Conservation (phyloP, 2,113 vertebrate species). For the Oophaga pumilio region DNA sequence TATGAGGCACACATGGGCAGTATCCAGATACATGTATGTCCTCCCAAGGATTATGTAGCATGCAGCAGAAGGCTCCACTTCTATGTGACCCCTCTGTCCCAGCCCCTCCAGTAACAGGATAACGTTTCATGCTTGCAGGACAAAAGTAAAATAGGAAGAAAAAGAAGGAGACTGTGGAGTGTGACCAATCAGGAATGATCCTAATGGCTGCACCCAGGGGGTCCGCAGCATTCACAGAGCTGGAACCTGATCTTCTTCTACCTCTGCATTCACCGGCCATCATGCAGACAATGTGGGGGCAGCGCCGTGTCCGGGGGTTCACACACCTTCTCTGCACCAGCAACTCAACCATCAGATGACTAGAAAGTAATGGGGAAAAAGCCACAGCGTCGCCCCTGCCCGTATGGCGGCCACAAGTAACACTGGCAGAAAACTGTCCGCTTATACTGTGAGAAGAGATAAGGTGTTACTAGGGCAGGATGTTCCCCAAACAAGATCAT, state of each 20-base stretch:
- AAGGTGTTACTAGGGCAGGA: not conserved
- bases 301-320: not conserved
- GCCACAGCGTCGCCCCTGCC: not conserved
- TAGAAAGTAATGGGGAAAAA: not conserved
- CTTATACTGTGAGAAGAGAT: not conserved
- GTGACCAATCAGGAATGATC: slow-evolving; percentile 74
- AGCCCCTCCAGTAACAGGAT: slow-evolving; percentile 65
- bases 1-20: not conserved
- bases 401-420: not conserved
- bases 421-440: not conserved
- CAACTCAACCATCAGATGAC: not conserved
- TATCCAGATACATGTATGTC: not conserved
- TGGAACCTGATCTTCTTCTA: slow-evolving; percentile 20
- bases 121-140: slow-evolving; percentile 66
- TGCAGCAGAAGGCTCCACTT: not conserved
- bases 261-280: not conserved
- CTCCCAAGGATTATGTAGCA: not conserved
- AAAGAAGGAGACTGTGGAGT: slow-evolving; percentile 59
- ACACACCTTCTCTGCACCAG: not conserved
- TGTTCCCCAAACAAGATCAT: not conserved
- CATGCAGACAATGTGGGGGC: not conserved
- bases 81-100: slow-evolving; percentile 18
- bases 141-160: slow-evolving; percentile 62
- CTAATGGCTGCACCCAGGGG: slow-evolving; percentile 68
- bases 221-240: slow-evolving; percentile 61